These are phyloP conservation scores for Drosophila varians DNA, from an alignment of 1,140 invertebrate genomes.

Conservation along the genomic window DNA sequence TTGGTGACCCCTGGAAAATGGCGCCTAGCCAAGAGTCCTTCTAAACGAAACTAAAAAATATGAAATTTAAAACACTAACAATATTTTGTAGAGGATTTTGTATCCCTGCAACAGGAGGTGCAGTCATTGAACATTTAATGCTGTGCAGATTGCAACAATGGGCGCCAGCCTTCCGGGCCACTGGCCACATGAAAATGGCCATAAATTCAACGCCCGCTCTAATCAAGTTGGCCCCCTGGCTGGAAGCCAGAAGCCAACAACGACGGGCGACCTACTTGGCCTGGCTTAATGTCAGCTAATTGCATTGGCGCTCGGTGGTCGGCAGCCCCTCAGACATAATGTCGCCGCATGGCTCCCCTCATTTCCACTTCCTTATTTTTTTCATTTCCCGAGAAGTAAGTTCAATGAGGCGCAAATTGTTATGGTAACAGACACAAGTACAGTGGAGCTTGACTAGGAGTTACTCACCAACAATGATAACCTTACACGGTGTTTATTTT, in stretches of 20 bases:
- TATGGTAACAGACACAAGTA: constrained; percentile 27
- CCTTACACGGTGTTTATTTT: too few species aligned
- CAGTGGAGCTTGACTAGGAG: not conserved
- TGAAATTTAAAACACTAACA: too few species aligned
- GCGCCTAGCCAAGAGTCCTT: constrained; percentile 24
- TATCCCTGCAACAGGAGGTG: constrained; percentile 60
- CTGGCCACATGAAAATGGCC: constrained; percentile 12
- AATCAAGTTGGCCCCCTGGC: constrained; percentile 38
- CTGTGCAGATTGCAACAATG: constrained; percentile 42
- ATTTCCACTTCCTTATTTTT: not conserved
- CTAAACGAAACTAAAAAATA: not conserved
- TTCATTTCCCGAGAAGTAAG: constrained; percentile 1
- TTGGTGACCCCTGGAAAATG: constrained; percentile 33
- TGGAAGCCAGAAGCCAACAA: constrained; percentile 24
- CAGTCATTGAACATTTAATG: constrained; percentile 76
- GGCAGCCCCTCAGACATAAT: constrained; percentile 33
- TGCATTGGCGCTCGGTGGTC: constrained; percentile 41
- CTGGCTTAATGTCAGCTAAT: constrained; percentile 50
- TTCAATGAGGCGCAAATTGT: constrained; percentile 35
- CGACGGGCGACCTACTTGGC: constrained; percentile 43
- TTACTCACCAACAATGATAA: not conserved
- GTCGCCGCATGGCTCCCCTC: constrained; percentile 13
- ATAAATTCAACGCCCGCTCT: constrained; percentile 53
- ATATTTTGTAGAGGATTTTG: too few species aligned
- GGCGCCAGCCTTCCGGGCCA: constrained; percentile 36